Evolutionary conservation across 2,113 vertebrate species (phyloP), one percentile per base, ranked within the genome.

Genomic region (Psittacara wagleri): DNA sequence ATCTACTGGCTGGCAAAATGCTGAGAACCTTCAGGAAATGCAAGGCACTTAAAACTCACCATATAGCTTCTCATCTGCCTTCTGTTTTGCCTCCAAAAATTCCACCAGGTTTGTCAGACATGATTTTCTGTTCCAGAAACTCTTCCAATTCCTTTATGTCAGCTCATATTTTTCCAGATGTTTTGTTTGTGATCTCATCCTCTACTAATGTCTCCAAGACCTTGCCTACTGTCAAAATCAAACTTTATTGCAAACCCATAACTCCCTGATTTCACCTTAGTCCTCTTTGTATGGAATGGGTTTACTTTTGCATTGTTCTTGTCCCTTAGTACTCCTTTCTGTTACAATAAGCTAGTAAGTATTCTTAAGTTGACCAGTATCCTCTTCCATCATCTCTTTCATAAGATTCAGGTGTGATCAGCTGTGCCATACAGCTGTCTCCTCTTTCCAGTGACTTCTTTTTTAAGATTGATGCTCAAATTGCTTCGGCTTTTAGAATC

Each of bases 111-210:
- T 94, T 92, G 80, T 97, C 74, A 94, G 74, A 93, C 11, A 39
- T 15, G 16, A 68, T 39, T 63, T 92, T 83, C 55, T 88, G 43
- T 92, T 91, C 64, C 88, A 92, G 68, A 83, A 94, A 78, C 64
- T 68, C 66, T 52, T 84, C 48, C 10, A 5, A 48, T 88, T 94
- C 83, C 59, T 95, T 93, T 92, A 33, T 95, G 94, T 95, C 86
- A 94, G 75, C 81, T 97, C 25, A 2, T 92, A 95, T 93, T 96
- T 96, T 96, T 95, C 96, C 97, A 97, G 96, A 96, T 97, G 96
- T 95, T 96, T 89, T 88, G 92, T 97, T 89, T 86, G 92, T 97
- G 97, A 97, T 96, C 96, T 97, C 97, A 97, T 97, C 86, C 81
- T 84, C 80, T 67, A 24, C 75, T 96, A 97, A 97, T 96, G 91